Evolutionary conservation across 2,113 vertebrate genomes (phyloP), one percentile per base, ranked within the genome.

Genomic region (Formicarius rufipectus): DNA sequence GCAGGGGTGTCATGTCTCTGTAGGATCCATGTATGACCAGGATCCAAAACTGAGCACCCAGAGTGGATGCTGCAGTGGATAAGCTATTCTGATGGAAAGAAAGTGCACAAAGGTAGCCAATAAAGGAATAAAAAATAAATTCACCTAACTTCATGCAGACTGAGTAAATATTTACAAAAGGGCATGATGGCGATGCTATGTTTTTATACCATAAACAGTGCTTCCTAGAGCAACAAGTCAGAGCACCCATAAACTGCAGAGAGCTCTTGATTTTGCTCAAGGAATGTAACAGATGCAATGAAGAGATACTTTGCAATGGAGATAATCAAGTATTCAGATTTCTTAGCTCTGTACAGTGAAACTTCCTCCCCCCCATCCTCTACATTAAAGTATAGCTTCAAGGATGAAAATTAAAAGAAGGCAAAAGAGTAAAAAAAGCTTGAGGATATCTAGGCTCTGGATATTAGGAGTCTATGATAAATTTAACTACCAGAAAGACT

Each of bases 401-500:
- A 71, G 64, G 84, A 49, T 44, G 31, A 40, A 93, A 94, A 84
- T 50, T 14, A 62, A 56, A 94, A 90, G 53, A 73, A 84, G 35
- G 11, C 28, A 14, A 87, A 75, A 52, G 52, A 77, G 42, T 69
- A 20, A 74, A 87, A 91, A 91, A 74, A 30, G n/a, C 52, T 81
- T 66, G 68, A 47, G n/a, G 64, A 50, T 89, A 67, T 71, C 47
- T 63, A n/a, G 68, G 39, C 73, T 89, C 59, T 91, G 80, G 45
- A 19, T 84, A 73, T 92, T 77, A 62, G n/a, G 55, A 89, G 28
- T 13, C 59, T 59, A 37, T 88, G 91, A 90, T 83, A 90, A 89
- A 96, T 92, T 80, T 76, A 89, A 87, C 84, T 40, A 81, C 64
- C 39, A 91, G 80, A 91, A 87, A 81, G 42, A 11, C 33, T 81